phyloP scores from a whole-genome alignment of 1,140 invertebrate genomes.

The Lepidotrigona ventralis region DNA sequence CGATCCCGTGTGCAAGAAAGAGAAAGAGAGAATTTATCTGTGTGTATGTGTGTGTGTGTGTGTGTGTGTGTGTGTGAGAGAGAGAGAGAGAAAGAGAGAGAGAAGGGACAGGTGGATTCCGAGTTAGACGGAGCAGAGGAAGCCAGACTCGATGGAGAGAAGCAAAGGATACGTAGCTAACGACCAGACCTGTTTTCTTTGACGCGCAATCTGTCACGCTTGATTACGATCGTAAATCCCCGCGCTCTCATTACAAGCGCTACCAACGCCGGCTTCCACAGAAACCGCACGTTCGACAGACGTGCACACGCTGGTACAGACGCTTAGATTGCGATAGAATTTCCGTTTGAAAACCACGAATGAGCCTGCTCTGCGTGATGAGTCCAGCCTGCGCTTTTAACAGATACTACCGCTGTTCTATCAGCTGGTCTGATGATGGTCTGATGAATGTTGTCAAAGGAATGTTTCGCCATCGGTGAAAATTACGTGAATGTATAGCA shows the following conservation, averaged over 20 bases:
- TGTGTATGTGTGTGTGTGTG: too few relatives aligned
- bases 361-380: too few relatives aligned
- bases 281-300: not conserved
- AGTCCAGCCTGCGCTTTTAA: too few relatives aligned
- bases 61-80: not conserved
- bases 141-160: constrained; percentile 10
- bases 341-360: too few relatives aligned
- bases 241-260: constrained; percentile 17
- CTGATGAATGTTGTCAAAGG: too few relatives aligned
- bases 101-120: constrained; percentile 29
- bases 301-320: not conserved
- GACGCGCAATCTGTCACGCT: constrained; percentile 47
- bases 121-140: constrained; percentile 5
- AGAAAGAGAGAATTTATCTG: not conserved
- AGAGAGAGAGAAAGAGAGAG: not conserved
- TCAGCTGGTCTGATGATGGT: too few relatives aligned
- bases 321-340: not conserved
- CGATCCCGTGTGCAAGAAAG: not conserved
- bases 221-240: constrained; percentile 49
- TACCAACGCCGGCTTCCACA: not conserved
- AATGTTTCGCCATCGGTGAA: too few relatives aligned
- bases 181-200: constrained; percentile 48
- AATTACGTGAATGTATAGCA: too few relatives aligned
- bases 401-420: too few relatives aligned
- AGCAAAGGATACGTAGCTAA: constrained; percentile 28